Base-by-base conservation (phyloP, 1,140 invertebrate genomes). In the Akabosia matsudoensis region DNA sequence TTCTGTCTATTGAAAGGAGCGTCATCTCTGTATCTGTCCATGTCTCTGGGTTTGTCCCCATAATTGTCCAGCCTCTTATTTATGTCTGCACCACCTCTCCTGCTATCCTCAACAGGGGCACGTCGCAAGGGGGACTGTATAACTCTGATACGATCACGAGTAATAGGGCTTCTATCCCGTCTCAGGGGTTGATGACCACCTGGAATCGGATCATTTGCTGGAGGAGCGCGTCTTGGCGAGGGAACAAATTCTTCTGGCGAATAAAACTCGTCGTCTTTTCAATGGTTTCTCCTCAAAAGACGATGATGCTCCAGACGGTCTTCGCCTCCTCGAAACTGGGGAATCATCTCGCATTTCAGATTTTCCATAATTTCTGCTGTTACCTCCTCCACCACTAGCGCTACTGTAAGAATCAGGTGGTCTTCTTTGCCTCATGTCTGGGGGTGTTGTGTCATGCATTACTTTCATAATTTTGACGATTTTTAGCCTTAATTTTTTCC, bases 401-500 rank as follows among this genome's bases (percentile, higher is more conserved):
- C 33, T 33, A 31, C 28, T 30, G 33, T 31, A 34, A 10, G 33
- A 3, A 2, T 34, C 70, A 22, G 2, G 70, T 22, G 37, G 70
- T 34, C 33, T 22, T 51, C 70, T 13, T 13, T 72, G 33, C 7
- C 70, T 22, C 3, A 34, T 2, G 16, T 72, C 37, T 30, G 33
- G 33, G 3, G 37, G 33, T 30, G 22, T 31, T 2, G 26, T 30
- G 4, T 67, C 24, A 13, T 67, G 61, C 24, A 67, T 67, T 67
- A n/a, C 61, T 28, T 72, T 72, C 37, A 34, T 51, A 45, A 45
- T 72, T 72, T 45, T 45, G 70, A 3, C 33, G 33, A 4, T 16
- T 72, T 45, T 72, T 72, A 18, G 70, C 70, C 22, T 72, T 72
- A 72, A 51, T 72, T 72, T 72, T 72, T 34, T 72, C 70, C 7